These are phyloP conservation scores for Trichomycterus rosablanca DNA, from an alignment of 2,113 vertebrate genomes.

Conservation along the genomic window DNA sequence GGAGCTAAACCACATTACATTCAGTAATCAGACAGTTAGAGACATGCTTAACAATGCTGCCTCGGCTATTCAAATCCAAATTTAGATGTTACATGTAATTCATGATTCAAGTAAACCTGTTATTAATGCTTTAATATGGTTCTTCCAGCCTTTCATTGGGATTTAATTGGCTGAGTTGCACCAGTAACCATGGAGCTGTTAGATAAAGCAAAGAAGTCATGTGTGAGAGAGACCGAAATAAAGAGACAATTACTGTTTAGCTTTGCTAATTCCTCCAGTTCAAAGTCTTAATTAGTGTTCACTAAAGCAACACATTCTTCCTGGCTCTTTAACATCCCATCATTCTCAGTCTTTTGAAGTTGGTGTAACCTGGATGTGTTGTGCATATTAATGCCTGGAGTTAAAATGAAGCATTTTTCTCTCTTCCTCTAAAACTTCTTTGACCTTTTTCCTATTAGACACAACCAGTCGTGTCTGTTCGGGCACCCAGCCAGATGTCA, in stretches of 20 bases:
- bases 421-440: no score
- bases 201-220: neutral
- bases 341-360: neutral
- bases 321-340: neutral
- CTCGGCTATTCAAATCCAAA: neutral
- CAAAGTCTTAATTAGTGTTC: slow-evolving; percentile 12
- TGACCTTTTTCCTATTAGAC: no score
- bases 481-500: no score
- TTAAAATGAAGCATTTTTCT: no score
- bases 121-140: neutral
- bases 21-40: neutral
- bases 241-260: slow-evolving; percentile 19
- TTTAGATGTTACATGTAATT: neutral
- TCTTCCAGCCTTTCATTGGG: neutral
- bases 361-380: neutral
- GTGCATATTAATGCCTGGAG: no score
- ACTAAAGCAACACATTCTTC: neutral
- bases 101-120: neutral
- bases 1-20: neutral
- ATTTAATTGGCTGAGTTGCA: neutral
- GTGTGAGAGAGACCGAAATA: neutral
- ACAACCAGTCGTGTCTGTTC: no score
- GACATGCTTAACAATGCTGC: neutral
- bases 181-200: slow-evolving; percentile 4
- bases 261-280: slow-evolving; percentile 11